phyloP scores from a whole-genome alignment of 2,797 vertebrate species.

The Propithecus perrieri region DNA sequence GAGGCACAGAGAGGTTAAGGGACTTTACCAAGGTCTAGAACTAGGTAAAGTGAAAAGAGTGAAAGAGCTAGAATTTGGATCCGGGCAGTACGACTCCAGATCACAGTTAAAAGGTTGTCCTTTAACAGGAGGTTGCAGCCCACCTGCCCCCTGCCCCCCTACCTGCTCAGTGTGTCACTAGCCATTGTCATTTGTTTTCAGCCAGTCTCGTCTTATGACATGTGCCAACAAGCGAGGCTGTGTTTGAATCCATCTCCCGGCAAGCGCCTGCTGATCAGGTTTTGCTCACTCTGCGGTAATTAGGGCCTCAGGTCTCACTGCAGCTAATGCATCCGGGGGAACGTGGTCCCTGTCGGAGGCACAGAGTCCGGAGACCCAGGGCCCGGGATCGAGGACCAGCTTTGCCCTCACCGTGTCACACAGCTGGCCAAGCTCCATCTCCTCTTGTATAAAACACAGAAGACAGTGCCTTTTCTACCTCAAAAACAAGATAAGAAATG shows the following conservation, averaged over 20 bases:
- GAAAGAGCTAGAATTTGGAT: neutral
- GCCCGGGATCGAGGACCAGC: neutral
- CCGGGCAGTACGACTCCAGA: neutral
- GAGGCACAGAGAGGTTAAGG: neutral
- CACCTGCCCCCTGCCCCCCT: rapidly evolving
- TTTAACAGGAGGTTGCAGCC: neutral
- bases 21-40: neutral
- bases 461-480: neutral
- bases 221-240: neutral
- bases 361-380: neutral
- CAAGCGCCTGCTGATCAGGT: neutral
- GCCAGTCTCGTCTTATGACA: neutral
- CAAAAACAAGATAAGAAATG: neutral
- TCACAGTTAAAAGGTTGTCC: neutral
- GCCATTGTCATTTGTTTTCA: neutral
- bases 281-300: neutral
- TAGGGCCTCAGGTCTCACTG: neutral
- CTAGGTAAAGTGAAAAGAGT: neutral
- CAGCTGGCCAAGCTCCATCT: neutral
- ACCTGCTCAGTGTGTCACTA: neutral
- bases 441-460: neutral
- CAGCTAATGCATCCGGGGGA: neutral
- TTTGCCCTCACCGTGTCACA: neutral
- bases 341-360: neutral
- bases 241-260: neutral